A percentile compares a stretch with the other conserved stretches of the same genome.
phyloP scores from a whole-genome alignment of 2,113 vertebrate species.

The Dicaeum eximium region DNA sequence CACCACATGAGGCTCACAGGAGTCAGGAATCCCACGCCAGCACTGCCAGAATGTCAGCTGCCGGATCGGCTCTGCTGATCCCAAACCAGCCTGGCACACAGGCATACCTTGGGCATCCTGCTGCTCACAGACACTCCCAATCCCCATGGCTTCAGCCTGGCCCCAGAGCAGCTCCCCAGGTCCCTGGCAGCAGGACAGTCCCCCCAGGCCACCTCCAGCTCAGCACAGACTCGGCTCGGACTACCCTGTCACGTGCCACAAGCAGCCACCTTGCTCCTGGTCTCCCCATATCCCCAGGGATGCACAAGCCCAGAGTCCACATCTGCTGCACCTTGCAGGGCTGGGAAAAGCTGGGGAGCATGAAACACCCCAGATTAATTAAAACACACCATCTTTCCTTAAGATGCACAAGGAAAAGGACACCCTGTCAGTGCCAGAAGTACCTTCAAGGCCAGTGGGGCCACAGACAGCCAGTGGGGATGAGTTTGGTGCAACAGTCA shows the following conservation, averaged over 20 bases:
- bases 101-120: fast-evolving
- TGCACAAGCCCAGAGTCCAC: background rate
- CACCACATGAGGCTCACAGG: background rate
- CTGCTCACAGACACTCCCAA: background rate
- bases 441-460: background rate
- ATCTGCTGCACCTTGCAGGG: background rate
- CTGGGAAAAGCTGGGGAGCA: background rate
- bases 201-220: background rate
- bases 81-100: background rate
- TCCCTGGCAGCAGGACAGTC: background rate
- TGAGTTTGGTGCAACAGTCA: background rate
- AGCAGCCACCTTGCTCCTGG: fast-evolving
- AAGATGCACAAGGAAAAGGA: background rate
- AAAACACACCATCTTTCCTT: background rate
- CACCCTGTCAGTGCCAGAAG: fast-evolving
- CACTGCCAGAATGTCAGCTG: fast-evolving
- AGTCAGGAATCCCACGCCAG: fast-evolving
- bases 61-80: background rate
- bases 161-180: fast-evolving
- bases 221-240: fast-evolving
- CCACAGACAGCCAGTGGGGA: background rate
- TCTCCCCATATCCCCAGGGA: background rate
- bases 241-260: fast-evolving
- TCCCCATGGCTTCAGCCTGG: background rate
- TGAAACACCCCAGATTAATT: fast-evolving